These are phyloP conservation scores for Cottus gobio DNA, from an alignment of 2,113 vertebrate species.

Conservation along the genomic window DNA sequence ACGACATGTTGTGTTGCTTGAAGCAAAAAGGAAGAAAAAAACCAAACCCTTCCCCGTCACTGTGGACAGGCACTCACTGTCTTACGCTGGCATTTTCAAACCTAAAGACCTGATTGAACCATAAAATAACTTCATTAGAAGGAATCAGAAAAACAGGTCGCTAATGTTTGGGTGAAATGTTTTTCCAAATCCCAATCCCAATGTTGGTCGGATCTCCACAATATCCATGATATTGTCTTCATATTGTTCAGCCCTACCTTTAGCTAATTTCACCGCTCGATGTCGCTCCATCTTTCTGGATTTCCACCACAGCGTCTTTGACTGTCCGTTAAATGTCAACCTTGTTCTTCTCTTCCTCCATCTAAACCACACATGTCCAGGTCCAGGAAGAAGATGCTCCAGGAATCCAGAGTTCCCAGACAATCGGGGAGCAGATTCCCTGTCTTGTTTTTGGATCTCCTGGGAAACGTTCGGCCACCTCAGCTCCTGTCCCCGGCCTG, in stretches of 20 bases:
- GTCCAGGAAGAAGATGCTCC: not conserved
- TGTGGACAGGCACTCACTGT: not conserved
- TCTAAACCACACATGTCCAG: not conserved
- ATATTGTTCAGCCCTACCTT: not conserved
- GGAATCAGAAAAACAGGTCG: not conserved
- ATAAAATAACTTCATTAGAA: not conserved
- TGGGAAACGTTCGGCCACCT: slow-evolving; percentile 1
- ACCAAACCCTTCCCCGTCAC: not conserved
- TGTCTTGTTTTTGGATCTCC: not conserved
- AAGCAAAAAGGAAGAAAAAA: not conserved
- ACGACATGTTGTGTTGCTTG: not conserved
- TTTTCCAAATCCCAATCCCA: not conserved
- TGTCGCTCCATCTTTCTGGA: not conserved
- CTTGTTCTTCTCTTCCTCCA: not conserved
- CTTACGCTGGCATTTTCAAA: not conserved
- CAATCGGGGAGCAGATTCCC: not conserved
- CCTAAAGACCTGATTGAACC: not conserved
- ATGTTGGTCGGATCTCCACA: not conserved
- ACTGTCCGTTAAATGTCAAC: not conserved
- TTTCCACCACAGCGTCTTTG: not conserved
- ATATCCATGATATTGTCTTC: not conserved
- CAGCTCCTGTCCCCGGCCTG: not conserved
- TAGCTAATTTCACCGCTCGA: not conserved
- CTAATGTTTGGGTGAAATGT: not conserved
- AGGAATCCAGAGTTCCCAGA: not conserved